Evolutionary conservation across 1,140 invertebrate genomes (phyloP), one percentile per base, ranked within the genome.

Genomic region (Aricia agestis): DNA sequence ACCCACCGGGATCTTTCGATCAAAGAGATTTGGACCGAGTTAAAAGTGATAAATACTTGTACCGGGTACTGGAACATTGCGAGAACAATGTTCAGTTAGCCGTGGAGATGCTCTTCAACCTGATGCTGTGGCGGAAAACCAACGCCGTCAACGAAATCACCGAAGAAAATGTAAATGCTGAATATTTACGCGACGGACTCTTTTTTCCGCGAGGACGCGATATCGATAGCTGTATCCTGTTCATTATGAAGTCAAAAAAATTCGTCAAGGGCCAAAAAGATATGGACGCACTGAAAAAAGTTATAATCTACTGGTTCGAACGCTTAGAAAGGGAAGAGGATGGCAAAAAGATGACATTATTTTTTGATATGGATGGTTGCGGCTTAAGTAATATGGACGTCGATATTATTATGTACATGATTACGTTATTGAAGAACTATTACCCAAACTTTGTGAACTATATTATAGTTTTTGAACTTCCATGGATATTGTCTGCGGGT

Each of bases 371-470:
- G 77, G 80, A 82, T 13, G 74, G 76, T 3, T 83, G 78, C 70
- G 78, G 80, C 1, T 32, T 81, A 0, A 77, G 73, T 32, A 83
- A 83, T 41, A 80, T 83, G 75, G 80, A 84, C 66, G 68, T 82
- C 4, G 78, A 78, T 15, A 67, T 84, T 11, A 73, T 82, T 13
- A 78, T 71, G 19, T 83, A 78, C 67, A 83, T 81, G 74, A 75
- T 80, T 0, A 77, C 73, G 0, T 67, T 84, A 57, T 73, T 84
- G 45, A 82, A 81, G 42, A 79, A 65, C 45, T 84, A 83, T 66
- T 84, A 84, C 68, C 83, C 83, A 10, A 78, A 77, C 66, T 76
- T 84, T 19, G 71, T 84, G 11, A 84, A 83, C 66, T 83, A 84
- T 65, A 73, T 84, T 0, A 82, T 84, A 17, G 72, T 83, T 41